phyloP scores from a whole-genome alignment of 1,140 invertebrate genomes.

The Zaprionus davidi region DNA sequence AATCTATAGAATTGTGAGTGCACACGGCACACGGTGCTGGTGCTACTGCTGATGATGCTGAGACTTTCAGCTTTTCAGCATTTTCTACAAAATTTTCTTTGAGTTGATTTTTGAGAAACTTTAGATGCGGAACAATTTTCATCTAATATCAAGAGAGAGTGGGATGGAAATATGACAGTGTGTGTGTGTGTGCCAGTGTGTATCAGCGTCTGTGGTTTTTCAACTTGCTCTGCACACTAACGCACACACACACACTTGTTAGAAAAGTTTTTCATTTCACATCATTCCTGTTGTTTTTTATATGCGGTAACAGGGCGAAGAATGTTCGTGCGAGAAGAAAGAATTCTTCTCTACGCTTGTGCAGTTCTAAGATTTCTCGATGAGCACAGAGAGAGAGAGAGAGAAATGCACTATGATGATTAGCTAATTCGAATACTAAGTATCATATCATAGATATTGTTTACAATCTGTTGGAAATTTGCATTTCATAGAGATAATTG shows the following conservation, averaged over 20 bases:
- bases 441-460: constrained; percentile 24
- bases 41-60: constrained; percentile 15
- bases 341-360: constrained; percentile 37
- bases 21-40: constrained; percentile 73
- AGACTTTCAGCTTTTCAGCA: constrained; percentile 25
- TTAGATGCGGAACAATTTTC: constrained; percentile 76
- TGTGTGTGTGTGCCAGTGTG: constrained; percentile 33
- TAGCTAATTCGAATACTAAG: constrained; percentile 29
- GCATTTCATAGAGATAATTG: background rate
- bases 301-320: constrained; percentile 56
- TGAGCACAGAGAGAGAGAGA: background rate
- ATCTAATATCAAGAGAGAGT: constrained; percentile 77
- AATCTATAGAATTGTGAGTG: constrained; percentile 83
- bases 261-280: constrained; percentile 61
- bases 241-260: constrained; percentile 10
- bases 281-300: constrained; percentile 57
- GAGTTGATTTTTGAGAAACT: constrained; percentile 72
- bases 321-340: constrained; percentile 61
- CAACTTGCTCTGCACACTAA: constrained; percentile 39
- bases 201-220: constrained; percentile 69
- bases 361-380: constrained; percentile 10
- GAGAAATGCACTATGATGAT: constrained; percentile 32
- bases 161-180: constrained; percentile 70
- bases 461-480: constrained; percentile 11
- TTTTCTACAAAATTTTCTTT: constrained; percentile 53